Evolutionary conservation across 2,888 invertebrate genomes (phyloP), one percentile per base, ranked within the genome.

Genomic region (Anoplius nigerrimus): DNA sequence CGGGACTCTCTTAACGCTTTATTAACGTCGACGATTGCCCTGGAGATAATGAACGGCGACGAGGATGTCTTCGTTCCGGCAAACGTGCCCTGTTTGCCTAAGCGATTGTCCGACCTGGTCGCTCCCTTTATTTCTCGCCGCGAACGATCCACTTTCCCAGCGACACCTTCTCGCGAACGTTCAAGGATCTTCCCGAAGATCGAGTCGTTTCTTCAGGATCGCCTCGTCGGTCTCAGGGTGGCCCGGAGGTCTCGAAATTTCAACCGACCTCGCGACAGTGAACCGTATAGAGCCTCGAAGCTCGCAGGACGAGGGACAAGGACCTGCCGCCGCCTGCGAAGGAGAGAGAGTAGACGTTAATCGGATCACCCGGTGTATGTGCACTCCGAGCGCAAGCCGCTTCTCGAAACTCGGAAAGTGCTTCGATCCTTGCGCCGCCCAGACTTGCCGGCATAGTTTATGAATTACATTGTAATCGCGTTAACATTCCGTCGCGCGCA

Each of bases 391-490:
- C 71, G 64, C 53, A 2, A 3, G 69, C 56, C 66, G 71, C 67
- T 64, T 58, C 70, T 65, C 62, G 71, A 70, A 78, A 76, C 74
- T 78, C 67, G 54, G 64, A 74, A 74, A 77, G 76, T 69, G 62
- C 71, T 77, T 66, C 63, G 70, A 67, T 66, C 71, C 74, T 67
- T 66, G 69, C 61, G 69, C 61, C 71, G 66, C 71, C 56, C 65
- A 62, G 68, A 74, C 78, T 74, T 68, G 62, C 74, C 71, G 71
- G 69, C 80, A 80, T 80, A 77, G 76, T 81, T 82, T 80, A 76
- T 79, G 79, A 80, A 80, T 82, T 77, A 74, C 76, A 62, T 76
- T 74, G 81, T 79, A 82, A 82, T 81, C 78, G 77, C 71, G 80
- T 82, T 77, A 82, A 77, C 80, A 76, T 78, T 81, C 72, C 74